Evolutionary conservation across 1,140 invertebrate genomes (phyloP).

Genomic region (Hycleus cichorii): DNA sequence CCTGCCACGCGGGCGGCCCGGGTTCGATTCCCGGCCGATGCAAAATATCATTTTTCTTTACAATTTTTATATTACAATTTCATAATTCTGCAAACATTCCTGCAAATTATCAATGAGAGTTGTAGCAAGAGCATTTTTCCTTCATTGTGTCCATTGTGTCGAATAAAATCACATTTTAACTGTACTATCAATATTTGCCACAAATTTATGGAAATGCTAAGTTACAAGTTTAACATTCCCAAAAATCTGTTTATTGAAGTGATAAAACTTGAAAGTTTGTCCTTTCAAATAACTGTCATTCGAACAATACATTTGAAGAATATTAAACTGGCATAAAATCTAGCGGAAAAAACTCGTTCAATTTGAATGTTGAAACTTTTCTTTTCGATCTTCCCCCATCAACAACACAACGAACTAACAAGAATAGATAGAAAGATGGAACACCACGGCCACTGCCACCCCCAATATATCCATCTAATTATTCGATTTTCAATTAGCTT

Average conservation of each 20-base stretch:
- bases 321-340: constrained; percentile 21
- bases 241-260: too few species aligned
- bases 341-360: constrained; percentile 5
- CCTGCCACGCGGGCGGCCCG: constrained; percentile 42
- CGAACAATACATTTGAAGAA: constrained; percentile 14
- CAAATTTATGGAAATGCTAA: too few species aligned
- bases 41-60: constrained; percentile 8
- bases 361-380: constrained; percentile 19
- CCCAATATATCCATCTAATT: not conserved
- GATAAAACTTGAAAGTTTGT: too few species aligned
- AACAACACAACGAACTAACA: not conserved
- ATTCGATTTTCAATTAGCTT: constrained; percentile 22
- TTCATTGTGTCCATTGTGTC: too few species aligned
- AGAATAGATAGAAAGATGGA: not conserved
- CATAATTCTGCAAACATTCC: too few species aligned
- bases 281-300: constrained; percentile 13
- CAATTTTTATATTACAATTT: too few species aligned
- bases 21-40: constrained; percentile 42
- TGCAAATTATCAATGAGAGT: too few species aligned
- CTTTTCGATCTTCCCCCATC: not conserved
- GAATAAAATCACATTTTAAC: too few species aligned
- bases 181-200: too few species aligned
- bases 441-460: not conserved
- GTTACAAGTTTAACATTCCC: too few species aligned
- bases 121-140: too few species aligned